Conservation (phyloP, 2,113 vertebrate genomes). For the Eleginops maclovinus region DNA sequence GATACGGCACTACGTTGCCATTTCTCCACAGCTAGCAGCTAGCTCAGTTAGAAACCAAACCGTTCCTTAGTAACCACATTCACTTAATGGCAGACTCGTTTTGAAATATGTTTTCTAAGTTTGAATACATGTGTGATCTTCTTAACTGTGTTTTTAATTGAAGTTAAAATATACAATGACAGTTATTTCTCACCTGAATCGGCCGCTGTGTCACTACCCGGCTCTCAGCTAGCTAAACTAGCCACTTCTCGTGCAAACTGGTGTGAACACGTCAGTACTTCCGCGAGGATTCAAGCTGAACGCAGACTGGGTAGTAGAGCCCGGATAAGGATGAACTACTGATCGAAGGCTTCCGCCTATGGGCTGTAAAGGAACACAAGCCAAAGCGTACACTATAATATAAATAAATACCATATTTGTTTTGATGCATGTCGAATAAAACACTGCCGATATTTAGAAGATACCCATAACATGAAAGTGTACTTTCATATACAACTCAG, state of each 20-base stretch:
- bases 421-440: neutral
- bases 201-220: conserved; percentile 84
- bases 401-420: neutral
- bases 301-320: conserved; percentile 69
- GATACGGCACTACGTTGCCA: conserved; percentile 44
- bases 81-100: fast-evolving
- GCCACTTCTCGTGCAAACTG: conserved; percentile 66
- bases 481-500: neutral
- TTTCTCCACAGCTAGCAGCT: conserved; percentile 42
- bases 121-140: neutral
- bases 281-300: conserved; percentile 59
- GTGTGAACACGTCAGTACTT: conserved; percentile 86
- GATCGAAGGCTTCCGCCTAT: neutral
- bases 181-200: conserved; percentile 80
- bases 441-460: neutral
- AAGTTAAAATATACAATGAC: conserved; percentile 30
- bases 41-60: conserved; percentile 39
- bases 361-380: neutral
- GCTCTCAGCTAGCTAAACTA: conserved; percentile 79
- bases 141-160: neutral
- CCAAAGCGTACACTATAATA: neutral
- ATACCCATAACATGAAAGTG: neutral
- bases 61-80: neutral
- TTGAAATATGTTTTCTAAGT: neutral
- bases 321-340: conserved; percentile 41